These are phyloP conservation scores for Sminthopsis crassicaudata DNA, from an alignment of 2,113 vertebrate species.

Conservation along the genomic window DNA sequence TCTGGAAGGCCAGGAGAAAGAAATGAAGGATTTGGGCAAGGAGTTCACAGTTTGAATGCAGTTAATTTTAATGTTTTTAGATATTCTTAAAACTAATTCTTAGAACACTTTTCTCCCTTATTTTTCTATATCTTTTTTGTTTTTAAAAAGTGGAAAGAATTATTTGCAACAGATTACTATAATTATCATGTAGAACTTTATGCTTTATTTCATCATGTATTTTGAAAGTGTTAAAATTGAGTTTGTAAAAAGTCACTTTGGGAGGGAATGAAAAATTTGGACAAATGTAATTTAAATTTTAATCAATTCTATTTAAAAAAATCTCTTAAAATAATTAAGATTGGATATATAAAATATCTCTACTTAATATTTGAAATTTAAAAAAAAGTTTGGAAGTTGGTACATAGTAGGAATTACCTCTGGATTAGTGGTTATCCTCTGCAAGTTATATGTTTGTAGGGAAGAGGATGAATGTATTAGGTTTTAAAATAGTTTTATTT, in stretches of 20 bases:
- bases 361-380: neutral
- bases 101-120: neutral
- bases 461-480: neutral
- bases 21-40: neutral
- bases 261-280: neutral
- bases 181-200: too few relatives aligned
- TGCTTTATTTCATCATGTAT: neutral
- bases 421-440: neutral
- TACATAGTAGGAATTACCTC: neutral
- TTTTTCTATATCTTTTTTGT: neutral
- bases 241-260: neutral
- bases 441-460: neutral
- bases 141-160: neutral
- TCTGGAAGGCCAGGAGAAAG: neutral
- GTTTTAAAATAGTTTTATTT: neutral
- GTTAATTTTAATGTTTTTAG: neutral
- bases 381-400: neutral
- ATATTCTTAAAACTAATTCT: neutral
- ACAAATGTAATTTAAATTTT: neutral
- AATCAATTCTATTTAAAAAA: neutral
- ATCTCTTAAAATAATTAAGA: neutral
- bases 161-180: neutral
- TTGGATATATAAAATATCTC: neutral
- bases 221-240: neutral
- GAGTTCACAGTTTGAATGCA: neutral